These are phyloP conservation scores for Pelodiscus sinensis DNA, from an alignment of 2,113 vertebrate species.

Conservation along the genomic window DNA sequence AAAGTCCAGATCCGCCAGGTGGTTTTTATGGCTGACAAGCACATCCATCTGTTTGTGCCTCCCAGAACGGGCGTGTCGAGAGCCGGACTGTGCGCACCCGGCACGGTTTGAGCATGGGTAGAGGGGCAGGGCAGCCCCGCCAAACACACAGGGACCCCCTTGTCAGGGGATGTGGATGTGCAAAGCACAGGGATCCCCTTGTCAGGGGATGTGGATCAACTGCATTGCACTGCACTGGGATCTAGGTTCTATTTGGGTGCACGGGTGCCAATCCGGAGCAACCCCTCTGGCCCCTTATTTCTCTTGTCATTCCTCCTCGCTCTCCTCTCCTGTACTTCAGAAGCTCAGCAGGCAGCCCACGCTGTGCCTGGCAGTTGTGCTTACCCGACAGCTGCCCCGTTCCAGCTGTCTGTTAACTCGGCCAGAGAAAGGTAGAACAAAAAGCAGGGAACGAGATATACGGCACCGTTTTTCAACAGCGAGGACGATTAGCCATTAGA, in stretches of 20 bases:
- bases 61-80: fast-evolving
- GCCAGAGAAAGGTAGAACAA: too few species aligned
- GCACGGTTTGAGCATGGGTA: background rate
- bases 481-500: background rate
- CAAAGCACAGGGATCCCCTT: too few species aligned
- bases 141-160: too few species aligned
- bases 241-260: background rate
- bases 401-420: too few species aligned
- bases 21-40: slow-evolving; percentile 62
- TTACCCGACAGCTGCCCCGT: background rate
- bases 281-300: background rate
- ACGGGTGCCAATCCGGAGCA: background rate
- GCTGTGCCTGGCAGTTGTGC: background rate
- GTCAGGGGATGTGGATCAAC: background rate
- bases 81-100: background rate
- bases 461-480: background rate
- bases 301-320: background rate
- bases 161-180: too few species aligned
- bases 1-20: slow-evolving; percentile 64
- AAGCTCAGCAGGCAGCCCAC: background rate
- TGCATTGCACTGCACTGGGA: background rate
- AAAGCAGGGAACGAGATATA: too few species aligned
- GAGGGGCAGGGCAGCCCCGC: background rate
- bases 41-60: slow-evolving; percentile 63
- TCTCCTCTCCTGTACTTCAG: background rate